phyloP scores from a whole-genome alignment of 2,113 vertebrate species.

The Corynorhinus townsendii region DNA sequence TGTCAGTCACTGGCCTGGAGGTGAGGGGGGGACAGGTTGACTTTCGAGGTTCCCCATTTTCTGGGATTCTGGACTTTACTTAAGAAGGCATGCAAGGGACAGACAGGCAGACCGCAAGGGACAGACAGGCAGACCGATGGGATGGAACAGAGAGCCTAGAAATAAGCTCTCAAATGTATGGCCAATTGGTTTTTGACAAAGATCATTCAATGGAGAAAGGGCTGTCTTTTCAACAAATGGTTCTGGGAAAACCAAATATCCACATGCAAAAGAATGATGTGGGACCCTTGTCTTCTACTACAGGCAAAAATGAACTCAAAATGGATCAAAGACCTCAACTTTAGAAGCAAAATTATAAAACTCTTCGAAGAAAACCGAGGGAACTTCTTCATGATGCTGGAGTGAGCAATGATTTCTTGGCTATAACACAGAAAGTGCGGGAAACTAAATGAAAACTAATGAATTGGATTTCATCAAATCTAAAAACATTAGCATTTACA shows the following conservation, averaged over 20 bases:
- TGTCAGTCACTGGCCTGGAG: not conserved
- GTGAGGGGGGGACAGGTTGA: not conserved
- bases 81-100: not conserved
- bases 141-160: not conserved
- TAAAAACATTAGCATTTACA: not conserved
- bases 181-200: not conserved
- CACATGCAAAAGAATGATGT: not conserved
- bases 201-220: not conserved
- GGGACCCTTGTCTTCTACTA: not conserved
- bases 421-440: not conserved
- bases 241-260: not conserved
- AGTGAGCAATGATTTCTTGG: not conserved
- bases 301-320: not conserved
- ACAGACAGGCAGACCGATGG: not conserved
- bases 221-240: not conserved
- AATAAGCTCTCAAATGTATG: not conserved
- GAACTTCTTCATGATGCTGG: too few relatives aligned
- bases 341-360: not conserved
- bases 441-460: not conserved
- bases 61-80: not conserved
- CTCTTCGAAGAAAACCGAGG: not conserved
- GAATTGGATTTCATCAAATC: not conserved
- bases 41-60: accelerated
- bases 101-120: not conserved
- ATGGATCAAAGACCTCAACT: not conserved